These are phyloP conservation scores for Xiphydria camelus DNA, from an alignment of 2,888 invertebrate genomes.

Conservation along the genomic window DNA sequence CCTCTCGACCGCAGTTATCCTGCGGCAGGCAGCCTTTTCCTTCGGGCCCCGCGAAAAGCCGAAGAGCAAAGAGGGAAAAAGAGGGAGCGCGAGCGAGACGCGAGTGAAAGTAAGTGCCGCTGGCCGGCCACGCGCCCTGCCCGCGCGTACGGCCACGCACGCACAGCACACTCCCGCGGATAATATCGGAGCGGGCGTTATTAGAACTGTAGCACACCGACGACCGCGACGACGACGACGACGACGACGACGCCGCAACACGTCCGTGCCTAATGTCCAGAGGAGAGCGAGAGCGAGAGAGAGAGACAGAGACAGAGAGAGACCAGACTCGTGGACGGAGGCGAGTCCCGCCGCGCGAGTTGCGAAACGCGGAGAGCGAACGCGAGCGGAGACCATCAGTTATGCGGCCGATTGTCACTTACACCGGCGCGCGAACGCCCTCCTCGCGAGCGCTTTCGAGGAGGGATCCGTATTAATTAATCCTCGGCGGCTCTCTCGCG, in stretches of 20 bases:
- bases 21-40: too few species aligned
- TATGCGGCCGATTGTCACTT: too few species aligned
- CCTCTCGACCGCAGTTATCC: too few species aligned
- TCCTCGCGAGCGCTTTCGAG: too few species aligned
- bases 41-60: too few species aligned
- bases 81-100: conserved; percentile 8
- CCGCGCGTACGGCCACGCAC: conserved; percentile 19
- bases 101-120: conserved; percentile 48
- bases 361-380: too few species aligned
- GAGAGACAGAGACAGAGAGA: neutral
- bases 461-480: too few species aligned
- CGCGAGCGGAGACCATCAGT: too few species aligned
- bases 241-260: neutral
- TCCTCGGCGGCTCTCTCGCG: too few species aligned
- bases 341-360: too few species aligned
- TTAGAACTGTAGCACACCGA: conserved; percentile 26
- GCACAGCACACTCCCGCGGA: conserved; percentile 18
- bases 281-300: neutral
- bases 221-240: too few species aligned
- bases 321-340: neutral
- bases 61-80: conserved; percentile 10
- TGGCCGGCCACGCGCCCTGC: conserved; percentile 43
- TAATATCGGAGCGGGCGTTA: conserved; percentile 23
- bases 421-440: too few species aligned
- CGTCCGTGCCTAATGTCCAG: neutral